Conservation (phyloP, 2,888 invertebrate species). For the Metacarcinus magister region DNA sequence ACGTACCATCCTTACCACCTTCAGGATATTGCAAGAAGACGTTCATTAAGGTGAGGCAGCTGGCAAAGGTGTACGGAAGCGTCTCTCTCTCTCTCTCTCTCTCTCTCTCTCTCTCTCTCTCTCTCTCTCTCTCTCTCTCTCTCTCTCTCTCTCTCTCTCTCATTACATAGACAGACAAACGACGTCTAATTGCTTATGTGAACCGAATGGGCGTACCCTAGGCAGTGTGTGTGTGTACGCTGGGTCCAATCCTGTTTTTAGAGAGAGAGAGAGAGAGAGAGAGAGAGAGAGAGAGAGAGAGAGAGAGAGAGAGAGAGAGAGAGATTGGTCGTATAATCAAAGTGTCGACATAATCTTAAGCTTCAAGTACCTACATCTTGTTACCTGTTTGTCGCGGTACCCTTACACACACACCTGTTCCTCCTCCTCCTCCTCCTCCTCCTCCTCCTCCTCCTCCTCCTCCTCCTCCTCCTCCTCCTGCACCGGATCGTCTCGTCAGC, state of each 20-base stretch:
- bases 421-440: neutral
- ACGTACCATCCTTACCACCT: neutral
- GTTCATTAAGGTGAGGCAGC: neutral
- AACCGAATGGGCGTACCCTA: neutral
- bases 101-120: neutral
- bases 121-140: conserved; percentile 26
- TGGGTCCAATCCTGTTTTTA: too few species aligned
- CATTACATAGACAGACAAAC: neutral
- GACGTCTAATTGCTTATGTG: neutral
- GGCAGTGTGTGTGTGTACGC: too few species aligned
- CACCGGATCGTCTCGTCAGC: neutral
- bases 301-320: conserved; percentile 26
- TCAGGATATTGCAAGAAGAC: neutral
- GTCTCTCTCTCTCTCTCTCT: neutral
- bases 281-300: conserved; percentile 15
- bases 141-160: conserved; percentile 21
- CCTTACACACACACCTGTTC: neutral
- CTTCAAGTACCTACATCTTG: neutral
- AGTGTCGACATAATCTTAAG: neutral
- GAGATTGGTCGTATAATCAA: neutral
- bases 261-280: neutral
- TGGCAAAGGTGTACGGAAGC: conserved; percentile 15
- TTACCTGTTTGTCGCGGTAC: neutral
- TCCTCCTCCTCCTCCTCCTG: neutral
- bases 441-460: neutral